Evolutionary conservation across 2,113 vertebrate genomes (phyloP).

Genomic region (Synchiropus splendidus): DNA sequence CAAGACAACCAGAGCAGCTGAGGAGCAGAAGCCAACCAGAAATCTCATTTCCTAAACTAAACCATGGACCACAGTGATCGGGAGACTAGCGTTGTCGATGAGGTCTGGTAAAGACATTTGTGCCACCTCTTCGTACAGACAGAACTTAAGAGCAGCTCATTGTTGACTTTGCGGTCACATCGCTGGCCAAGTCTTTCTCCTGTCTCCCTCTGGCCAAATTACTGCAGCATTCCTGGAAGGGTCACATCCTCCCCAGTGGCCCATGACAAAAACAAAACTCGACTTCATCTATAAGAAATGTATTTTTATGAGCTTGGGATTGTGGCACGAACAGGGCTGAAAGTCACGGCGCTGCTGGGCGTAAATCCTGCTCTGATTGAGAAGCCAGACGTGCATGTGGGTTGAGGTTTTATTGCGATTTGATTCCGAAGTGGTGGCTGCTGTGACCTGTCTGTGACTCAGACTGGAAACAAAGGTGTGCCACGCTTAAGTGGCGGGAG

Average conservation of each 20-base stretch:
- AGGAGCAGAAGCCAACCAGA: constrained; percentile 10
- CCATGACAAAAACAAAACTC: constrained; percentile 54
- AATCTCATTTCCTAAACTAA: constrained; percentile 8
- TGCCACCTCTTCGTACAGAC: constrained; percentile 20
- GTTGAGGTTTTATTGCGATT: constrained; percentile 53
- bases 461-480: constrained; percentile 34
- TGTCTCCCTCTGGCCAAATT: constrained; percentile 31
- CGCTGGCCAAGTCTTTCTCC: constrained; percentile 34
- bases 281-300: constrained; percentile 61
- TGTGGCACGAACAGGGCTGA: constrained; percentile 26
- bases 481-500: constrained; percentile 10
- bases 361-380: constrained; percentile 58
- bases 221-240: constrained; percentile 52
- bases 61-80: constrained; percentile 15
- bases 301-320: constrained; percentile 57
- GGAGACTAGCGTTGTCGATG: constrained; percentile 18
- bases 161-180: constrained; percentile 39
- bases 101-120: constrained; percentile 26
- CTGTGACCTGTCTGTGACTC: constrained; percentile 40
- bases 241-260: constrained; percentile 54
- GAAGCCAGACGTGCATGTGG: constrained; percentile 63
- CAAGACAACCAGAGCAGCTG: constrained; percentile 8
- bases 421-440: constrained; percentile 24
- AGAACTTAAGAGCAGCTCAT: constrained; percentile 9
- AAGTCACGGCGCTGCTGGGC: constrained; percentile 41